Evolutionary conservation across 2,113 vertebrate species (phyloP).

Genomic region (Sander vitreus): DNA sequence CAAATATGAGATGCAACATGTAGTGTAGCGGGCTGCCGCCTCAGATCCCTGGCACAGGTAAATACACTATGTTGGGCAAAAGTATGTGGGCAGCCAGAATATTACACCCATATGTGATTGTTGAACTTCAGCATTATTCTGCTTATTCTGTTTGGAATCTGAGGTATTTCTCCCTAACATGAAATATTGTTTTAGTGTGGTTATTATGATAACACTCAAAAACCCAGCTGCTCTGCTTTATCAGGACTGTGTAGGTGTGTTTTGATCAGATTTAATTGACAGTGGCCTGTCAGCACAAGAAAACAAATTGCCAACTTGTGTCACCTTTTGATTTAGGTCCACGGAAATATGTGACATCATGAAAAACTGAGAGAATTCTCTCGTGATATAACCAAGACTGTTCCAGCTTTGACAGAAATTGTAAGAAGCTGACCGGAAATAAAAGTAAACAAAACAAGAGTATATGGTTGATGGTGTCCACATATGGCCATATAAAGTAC

Average conservation of each 20-base stretch:
- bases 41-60: background rate
- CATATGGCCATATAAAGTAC: background rate
- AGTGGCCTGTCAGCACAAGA: background rate
- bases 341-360: background rate
- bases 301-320: background rate
- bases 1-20: constrained; percentile 27
- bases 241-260: background rate
- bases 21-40: background rate
- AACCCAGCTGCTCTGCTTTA: background rate
- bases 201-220: background rate
- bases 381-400: background rate
- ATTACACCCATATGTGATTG: background rate
- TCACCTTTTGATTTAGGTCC: background rate
- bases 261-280: background rate
- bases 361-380: background rate
- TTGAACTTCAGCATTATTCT: background rate
- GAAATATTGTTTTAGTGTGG: background rate
- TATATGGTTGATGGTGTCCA: background rate
- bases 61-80: background rate
- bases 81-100: constrained; percentile 1
- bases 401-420: background rate
- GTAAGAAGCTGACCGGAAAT: background rate
- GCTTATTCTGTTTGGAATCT: background rate
- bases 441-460: background rate
- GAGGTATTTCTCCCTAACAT: background rate